Evolutionary conservation across 2,888 invertebrate species (phyloP), one percentile per base, ranked within the genome.

Genomic region (Ypsolopha scabrella): DNA sequence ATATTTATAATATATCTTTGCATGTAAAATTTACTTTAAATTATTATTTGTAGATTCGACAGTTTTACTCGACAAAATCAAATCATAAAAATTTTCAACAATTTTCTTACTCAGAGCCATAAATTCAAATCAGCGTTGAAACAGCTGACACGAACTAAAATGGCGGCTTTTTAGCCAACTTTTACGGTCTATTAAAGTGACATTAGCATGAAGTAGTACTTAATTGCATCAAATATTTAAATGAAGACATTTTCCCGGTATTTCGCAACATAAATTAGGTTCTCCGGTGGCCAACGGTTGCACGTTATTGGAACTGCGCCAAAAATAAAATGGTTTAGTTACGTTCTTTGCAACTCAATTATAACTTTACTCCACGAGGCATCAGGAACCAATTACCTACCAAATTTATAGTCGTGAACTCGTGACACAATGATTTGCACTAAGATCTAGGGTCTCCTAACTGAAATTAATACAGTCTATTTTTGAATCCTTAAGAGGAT

Each of bases 181-280:
- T 39, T 39, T 39, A 39, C 39, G 39, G 11, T 11, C 39, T 11
- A 39, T 39, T 39, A 39, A 39, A 39, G 39, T 39, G 11, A 9
- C 39, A 41, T 33, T 36, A 10, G 38, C 49, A 9, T 48, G 49
- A 48, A 51, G 47, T 14, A 47, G 36, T 60, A 58, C 54, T 61
- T 60, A 59, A 64, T 60, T 60, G 59, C 61, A 59, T 61, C 54
- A 59, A 57, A 53, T 62, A 62, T 65, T 61, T 58, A 63, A 63
- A 65, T 61, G 58, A 58, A 59, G 61, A 59, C 58, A 65, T 68
- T 70, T 69, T 67, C 62, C 60, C 48, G 45, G 37, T 50, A 39
- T 53, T 55, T 45, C 47, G 48, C 50, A 37, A 52, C 53, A 55
- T 55, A 55, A 53, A 55, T 53, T 53, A 52, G 37, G 48, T 39